Evolutionary conservation across 2,797 vertebrate species (phyloP).

Genomic region (Sandelia bainsii): DNA sequence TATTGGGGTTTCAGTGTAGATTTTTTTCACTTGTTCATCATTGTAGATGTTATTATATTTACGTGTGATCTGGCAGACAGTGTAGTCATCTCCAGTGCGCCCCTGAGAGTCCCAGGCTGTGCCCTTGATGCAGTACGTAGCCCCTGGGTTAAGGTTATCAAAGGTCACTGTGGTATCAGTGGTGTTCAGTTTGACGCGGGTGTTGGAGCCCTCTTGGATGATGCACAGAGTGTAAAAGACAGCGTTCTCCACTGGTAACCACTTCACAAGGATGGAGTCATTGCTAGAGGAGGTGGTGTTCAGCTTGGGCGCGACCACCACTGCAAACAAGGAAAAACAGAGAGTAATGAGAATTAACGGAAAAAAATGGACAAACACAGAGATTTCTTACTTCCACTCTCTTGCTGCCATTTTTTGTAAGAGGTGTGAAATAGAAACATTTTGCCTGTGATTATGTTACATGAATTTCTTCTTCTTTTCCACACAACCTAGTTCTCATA

Average conservation of each 20-base stretch:
- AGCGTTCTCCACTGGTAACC: conserved; percentile 86
- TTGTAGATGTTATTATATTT: conserved; percentile 57
- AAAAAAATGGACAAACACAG: neutral
- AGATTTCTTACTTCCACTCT: neutral
- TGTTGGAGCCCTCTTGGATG: conserved; percentile 85
- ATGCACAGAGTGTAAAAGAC: conserved; percentile 87
- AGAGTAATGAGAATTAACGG: neutral
- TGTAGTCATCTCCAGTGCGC: conserved; percentile 88
- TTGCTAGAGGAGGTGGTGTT: conserved; percentile 82
- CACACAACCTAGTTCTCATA: conserved; percentile 84
- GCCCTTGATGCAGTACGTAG: conserved; percentile 89
- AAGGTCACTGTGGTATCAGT: conserved; percentile 82
- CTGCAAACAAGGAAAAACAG: conserved; percentile 70
- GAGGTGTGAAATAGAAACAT: conserved; percentile 51
- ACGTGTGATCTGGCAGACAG: conserved; percentile 91
- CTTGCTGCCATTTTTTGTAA: conserved; percentile 28
- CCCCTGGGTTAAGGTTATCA: conserved; percentile 85
- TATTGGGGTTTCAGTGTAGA: accelerated
- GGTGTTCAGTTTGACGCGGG: conserved; percentile 86
- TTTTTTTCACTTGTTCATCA: neutral
- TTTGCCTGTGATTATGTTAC: conserved; percentile 71
- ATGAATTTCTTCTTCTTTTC: conserved; percentile 42
- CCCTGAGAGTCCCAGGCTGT: conserved; percentile 88
- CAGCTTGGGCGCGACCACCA: conserved; percentile 85
- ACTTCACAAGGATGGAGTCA: conserved; percentile 84